Conservation (phyloP, 92 coral and sea anemone genomes). For the Siderastrea siderea region DNA sequence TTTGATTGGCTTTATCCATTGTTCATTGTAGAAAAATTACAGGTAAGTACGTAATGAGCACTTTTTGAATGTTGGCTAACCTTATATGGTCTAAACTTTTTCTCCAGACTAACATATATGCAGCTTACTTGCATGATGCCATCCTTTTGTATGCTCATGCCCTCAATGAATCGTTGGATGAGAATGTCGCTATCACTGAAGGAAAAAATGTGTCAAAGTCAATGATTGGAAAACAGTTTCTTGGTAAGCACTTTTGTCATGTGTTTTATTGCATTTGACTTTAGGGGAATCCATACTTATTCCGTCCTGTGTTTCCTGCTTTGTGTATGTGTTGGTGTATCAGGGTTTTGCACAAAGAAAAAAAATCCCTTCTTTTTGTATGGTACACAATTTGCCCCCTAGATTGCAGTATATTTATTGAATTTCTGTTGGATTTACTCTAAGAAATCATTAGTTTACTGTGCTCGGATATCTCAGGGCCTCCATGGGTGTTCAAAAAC, state of each 20-base stretch:
- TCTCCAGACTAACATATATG: constrained; percentile 63
- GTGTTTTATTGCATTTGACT: not conserved
- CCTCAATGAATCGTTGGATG: constrained; percentile 59
- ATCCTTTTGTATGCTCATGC: constrained; percentile 78
- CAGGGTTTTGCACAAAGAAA: too few relatives aligned
- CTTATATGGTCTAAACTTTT: not conserved
- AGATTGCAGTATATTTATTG: too few relatives aligned
- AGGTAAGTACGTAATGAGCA: not conserved
- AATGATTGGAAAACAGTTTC: constrained; percentile 62
- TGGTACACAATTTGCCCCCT: too few relatives aligned
- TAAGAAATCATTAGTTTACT: too few relatives aligned
- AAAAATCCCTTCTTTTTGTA: too few relatives aligned
- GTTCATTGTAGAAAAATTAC: not conserved
- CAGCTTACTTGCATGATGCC: constrained; percentile 79
- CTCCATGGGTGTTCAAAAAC: too few relatives aligned
- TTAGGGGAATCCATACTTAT: too few relatives aligned
- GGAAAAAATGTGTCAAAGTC: constrained; percentile 53
- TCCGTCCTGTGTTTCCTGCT: too few relatives aligned
- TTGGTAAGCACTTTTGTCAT: constrained; percentile 48
- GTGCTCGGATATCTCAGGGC: too few relatives aligned
- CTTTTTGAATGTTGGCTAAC: not conserved
- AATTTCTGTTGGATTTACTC: too few relatives aligned
- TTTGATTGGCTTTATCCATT: too few relatives aligned
- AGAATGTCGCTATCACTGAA: constrained; percentile 23
- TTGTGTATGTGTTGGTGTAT: too few relatives aligned